These are phyloP conservation scores for Aphelenchoides fujianensis DNA, from an alignment of 1,140 invertebrate genomes.

Conservation along the genomic window DNA sequence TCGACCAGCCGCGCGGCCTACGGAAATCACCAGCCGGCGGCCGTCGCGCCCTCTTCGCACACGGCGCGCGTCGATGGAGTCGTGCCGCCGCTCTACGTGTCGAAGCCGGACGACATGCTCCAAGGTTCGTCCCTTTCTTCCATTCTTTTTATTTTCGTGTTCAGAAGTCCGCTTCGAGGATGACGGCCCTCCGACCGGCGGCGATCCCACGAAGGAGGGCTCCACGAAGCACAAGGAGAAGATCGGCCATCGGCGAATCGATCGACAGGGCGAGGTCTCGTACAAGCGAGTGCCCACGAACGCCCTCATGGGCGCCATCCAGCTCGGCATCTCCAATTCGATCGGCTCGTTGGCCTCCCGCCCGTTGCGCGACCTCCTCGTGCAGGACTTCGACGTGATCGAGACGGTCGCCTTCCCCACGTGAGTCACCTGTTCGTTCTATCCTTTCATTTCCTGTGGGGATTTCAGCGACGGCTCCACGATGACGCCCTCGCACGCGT, in stretches of 20 bases:
- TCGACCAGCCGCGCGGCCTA: background rate
- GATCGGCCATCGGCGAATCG: constrained; percentile 59
- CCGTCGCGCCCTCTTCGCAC: background rate
- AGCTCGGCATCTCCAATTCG: constrained; percentile 88
- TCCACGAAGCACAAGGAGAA: constrained; percentile 54
- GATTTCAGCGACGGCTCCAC: constrained; percentile 67
- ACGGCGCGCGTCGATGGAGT: background rate
- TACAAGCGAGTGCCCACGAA: constrained; percentile 62
- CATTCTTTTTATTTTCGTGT: background rate
- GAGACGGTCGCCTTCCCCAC: constrained; percentile 90
- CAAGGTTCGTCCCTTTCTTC: background rate
- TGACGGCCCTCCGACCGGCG: background rate
- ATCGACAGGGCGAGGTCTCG: constrained; percentile 57
- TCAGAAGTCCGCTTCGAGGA: background rate
- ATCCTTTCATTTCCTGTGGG: constrained; percentile 8
- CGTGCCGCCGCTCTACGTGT: background rate
- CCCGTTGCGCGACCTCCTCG: constrained; percentile 91
- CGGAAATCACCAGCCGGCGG: background rate
- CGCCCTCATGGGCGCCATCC: constrained; percentile 73
- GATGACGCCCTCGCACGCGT: constrained; percentile 69
- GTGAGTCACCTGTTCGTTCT: constrained; percentile 68
- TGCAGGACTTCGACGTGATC: constrained; percentile 99
- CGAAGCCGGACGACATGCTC: background rate
- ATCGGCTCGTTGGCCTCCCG: constrained; percentile 93
- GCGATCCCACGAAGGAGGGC: constrained; percentile 22